Conservation (phyloP, 2,888 invertebrate species). For the Gymnocheta viridis region DNA sequence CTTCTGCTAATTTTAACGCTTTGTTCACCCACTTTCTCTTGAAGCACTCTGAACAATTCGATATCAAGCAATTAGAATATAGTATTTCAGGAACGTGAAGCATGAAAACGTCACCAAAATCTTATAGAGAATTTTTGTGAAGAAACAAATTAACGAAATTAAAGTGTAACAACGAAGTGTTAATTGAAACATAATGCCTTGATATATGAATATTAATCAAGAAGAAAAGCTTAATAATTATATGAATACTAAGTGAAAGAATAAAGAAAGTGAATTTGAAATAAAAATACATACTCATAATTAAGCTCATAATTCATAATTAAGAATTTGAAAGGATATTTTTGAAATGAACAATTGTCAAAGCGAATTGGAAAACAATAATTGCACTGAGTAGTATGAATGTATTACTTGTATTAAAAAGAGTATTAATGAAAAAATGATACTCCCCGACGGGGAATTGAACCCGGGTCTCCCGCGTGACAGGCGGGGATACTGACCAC, state of each 20-base stretch:
- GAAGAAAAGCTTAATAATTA: too few species aligned
- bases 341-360: background rate
- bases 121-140: background rate
- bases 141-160: background rate
- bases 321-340: too few species aligned
- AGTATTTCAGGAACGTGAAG: background rate
- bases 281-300: background rate
- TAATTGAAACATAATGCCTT: slow-evolving; percentile 30
- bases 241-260: background rate
- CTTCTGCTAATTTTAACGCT: slow-evolving; percentile 33
- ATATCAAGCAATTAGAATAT: slow-evolving; percentile 24
- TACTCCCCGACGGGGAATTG: slow-evolving; percentile 81
- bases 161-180: slow-evolving; percentile 14
- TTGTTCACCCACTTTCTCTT: slow-evolving; percentile 56
- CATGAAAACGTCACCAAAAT: slow-evolving; percentile 17
- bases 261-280: slow-evolving; percentile 8
- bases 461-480: slow-evolving; percentile 81
- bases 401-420: too few species aligned
- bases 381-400: too few species aligned
- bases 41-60: slow-evolving; percentile 10
- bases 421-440: too few species aligned
- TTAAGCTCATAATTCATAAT: background rate
- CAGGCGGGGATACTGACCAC: slow-evolving; percentile 81
- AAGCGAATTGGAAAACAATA: too few species aligned
- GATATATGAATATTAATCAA: too few species aligned